Evolutionary conservation across 2,888 invertebrate species (phyloP).

Genomic region (Ormyrus rosae): DNA sequence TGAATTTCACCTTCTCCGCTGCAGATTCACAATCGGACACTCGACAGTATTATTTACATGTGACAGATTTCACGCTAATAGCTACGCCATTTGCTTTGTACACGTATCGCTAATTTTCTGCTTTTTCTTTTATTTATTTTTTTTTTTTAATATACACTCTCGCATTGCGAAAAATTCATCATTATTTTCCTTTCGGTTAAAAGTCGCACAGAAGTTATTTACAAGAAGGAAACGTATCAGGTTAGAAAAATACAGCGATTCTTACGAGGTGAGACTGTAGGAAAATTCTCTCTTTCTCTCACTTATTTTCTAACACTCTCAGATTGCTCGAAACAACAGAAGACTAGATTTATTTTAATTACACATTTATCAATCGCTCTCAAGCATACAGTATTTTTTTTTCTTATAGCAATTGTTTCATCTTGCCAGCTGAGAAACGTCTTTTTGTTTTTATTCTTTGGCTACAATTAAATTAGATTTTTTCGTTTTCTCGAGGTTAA

Average conservation of each 20-base stretch:
- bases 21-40: neutral
- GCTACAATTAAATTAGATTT: slow-evolving; percentile 15
- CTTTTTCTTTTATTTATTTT: slow-evolving; percentile 2
- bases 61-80: slow-evolving; percentile 5
- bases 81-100: slow-evolving; percentile 32
- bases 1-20: neutral
- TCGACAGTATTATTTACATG: slow-evolving; percentile 45
- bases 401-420: slow-evolving; percentile 41
- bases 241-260: slow-evolving; percentile 75
- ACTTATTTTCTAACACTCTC: slow-evolving; percentile 31
- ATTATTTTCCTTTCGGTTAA: slow-evolving; percentile 53
- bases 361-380: slow-evolving; percentile 8
- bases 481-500: neutral
- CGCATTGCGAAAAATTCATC: slow-evolving; percentile 37
- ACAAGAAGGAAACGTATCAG: slow-evolving; percentile 70
- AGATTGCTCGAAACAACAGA: slow-evolving; percentile 9
- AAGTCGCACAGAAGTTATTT: slow-evolving; percentile 60
- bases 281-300: slow-evolving; percentile 63
- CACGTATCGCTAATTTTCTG: slow-evolving; percentile 30
- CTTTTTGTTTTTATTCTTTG: slow-evolving; percentile 30
- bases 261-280: slow-evolving; percentile 67
- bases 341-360: slow-evolving; percentile 26
- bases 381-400: neutral
- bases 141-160: slow-evolving; percentile 3
- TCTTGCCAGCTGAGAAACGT: slow-evolving; percentile 38